Evolutionary conservation across 2,113 vertebrate species (phyloP).

Genomic region (Anas platyrhynchos): DNA sequence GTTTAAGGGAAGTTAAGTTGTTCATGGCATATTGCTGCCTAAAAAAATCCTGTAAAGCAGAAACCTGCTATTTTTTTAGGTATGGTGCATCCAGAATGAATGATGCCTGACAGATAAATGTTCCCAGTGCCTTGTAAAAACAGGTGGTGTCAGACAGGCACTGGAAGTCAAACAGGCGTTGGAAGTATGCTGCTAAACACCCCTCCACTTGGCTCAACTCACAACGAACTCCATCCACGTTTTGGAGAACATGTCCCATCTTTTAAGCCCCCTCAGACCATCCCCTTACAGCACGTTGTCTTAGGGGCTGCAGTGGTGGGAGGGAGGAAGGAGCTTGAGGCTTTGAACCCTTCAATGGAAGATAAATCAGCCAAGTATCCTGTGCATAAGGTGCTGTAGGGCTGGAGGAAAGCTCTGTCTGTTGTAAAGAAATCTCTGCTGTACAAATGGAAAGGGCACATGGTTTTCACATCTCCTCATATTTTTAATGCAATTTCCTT

Average conservation of each 20-base stretch:
- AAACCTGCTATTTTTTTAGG: neutral
- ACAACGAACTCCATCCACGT: neutral
- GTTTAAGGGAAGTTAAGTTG: neutral
- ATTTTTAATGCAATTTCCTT: neutral
- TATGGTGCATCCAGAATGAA: no score
- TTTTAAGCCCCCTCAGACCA: neutral
- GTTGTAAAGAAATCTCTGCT: neutral
- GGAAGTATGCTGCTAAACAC: neutral
- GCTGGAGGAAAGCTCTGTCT: neutral
- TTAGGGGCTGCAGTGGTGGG: rapidly evolving
- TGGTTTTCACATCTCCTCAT: neutral
- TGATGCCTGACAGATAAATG: neutral
- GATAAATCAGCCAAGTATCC: neutral
- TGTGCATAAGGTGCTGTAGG: neutral
- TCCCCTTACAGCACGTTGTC: neutral
- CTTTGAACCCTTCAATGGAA: neutral
- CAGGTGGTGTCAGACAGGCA: neutral
- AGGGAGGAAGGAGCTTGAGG: neutral
- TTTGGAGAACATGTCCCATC: neutral
- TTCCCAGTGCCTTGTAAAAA: neutral
- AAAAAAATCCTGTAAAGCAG: neutral
- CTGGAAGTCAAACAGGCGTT: neutral
- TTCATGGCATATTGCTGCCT: no score
- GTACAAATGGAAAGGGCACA: neutral
- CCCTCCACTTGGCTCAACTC: neutral